phyloP scores from a whole-genome alignment of 2,888 invertebrate species.

The Orthonevra nobilis region DNA sequence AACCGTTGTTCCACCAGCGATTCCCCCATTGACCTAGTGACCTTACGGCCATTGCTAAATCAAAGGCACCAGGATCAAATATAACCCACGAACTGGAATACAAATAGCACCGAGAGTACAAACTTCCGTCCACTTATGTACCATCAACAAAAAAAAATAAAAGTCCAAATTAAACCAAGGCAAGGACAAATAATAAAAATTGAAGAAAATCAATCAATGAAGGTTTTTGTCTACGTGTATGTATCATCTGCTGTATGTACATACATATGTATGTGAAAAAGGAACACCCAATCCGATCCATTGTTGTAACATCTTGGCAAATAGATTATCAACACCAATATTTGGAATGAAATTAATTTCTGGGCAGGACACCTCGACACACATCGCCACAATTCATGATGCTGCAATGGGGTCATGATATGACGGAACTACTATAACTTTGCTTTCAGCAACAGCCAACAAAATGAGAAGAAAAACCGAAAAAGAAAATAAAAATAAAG shows the following conservation, averaged over 20 bases:
- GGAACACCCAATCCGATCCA: conserved; percentile 8
- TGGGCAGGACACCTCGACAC: conserved; percentile 58
- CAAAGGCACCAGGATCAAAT: too few relatives aligned
- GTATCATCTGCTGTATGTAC: not conserved
- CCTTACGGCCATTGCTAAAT: not conserved
- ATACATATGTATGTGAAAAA: not conserved
- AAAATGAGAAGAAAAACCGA: conserved; percentile 2
- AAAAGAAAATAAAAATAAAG: conserved; percentile 4
- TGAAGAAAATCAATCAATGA: conserved; percentile 57
- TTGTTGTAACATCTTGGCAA: conserved; percentile 66
- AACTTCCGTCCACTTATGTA: conserved; percentile 12
- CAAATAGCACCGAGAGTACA: not conserved
- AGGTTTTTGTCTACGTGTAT: conserved; percentile 30
- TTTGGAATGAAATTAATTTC: conserved; percentile 69
- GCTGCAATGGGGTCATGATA: conserved; percentile 59
- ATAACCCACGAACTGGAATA: too few relatives aligned
- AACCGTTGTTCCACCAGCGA: not conserved
- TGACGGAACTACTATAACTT: conserved; percentile 59
- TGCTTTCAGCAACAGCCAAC: conserved; percentile 46
- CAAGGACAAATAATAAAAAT: conserved; percentile 28
- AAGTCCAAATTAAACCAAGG: not conserved
- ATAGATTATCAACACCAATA: conserved; percentile 68
- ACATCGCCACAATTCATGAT: conserved; percentile 2
- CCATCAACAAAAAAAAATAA: not conserved
- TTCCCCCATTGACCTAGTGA: conserved; percentile 1